Evolutionary conservation across 64 coral and sea anemone genomes (phyloP).

Genomic region (Catalaphyllia jardinei): DNA sequence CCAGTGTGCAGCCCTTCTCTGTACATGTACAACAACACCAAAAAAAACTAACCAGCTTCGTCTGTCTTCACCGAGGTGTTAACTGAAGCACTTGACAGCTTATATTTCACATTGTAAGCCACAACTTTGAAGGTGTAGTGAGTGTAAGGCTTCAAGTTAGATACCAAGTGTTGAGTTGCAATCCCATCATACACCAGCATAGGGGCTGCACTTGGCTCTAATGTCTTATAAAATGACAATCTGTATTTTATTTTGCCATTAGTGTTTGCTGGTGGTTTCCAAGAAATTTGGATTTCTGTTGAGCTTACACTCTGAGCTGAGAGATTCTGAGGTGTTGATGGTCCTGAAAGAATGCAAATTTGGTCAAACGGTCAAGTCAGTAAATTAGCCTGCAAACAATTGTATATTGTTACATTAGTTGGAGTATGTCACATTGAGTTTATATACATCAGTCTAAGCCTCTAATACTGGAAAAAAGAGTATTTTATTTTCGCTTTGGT

Average conservation of each 20-base stretch:
- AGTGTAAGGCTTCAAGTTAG: constrained; percentile 25
- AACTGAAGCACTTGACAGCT: background rate
- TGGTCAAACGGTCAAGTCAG: background rate
- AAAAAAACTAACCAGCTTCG: constrained; percentile 25
- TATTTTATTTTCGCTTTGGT: no score
- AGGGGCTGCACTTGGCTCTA: background rate
- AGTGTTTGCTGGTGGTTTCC: constrained; percentile 25
- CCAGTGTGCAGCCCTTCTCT: no score
- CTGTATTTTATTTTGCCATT: constrained; percentile 63
- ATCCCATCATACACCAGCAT: constrained; percentile 15
- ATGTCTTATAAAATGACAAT: constrained; percentile 7
- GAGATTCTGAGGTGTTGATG: constrained; percentile 56
- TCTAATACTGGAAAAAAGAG: no score
- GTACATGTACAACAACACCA: background rate
- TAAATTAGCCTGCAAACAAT: no score
- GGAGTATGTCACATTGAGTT: no score
- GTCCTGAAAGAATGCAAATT: background rate
- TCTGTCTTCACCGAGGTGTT: constrained; percentile 24
- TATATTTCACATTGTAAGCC: constrained; percentile 58
- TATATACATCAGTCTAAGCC: no score
- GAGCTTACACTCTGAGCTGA: constrained; percentile 35
- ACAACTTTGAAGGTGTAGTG: constrained; percentile 41
- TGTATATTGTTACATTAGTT: no score
- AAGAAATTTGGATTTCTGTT: constrained; percentile 43
- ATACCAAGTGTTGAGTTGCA: constrained; percentile 12